Conservation (phyloP, 2,113 vertebrate species). For the Pipa parva region DNA sequence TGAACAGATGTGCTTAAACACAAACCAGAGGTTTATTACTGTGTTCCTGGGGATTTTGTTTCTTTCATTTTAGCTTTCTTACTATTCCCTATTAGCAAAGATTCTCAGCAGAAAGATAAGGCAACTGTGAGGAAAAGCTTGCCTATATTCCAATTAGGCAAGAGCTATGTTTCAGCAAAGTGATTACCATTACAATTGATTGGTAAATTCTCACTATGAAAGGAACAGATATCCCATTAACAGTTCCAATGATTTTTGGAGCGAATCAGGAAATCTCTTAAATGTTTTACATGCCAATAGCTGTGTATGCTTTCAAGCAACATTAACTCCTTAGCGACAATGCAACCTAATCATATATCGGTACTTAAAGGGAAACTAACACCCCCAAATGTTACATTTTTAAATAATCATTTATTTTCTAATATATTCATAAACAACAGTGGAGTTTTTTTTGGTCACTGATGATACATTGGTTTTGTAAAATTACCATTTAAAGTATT, state of each 20-base stretch:
- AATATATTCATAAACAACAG: too few species aligned
- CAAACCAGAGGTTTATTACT: conserved; percentile 8
- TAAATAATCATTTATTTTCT: too few species aligned
- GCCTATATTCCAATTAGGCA: conserved; percentile 23
- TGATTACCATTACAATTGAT: conserved; percentile 25
- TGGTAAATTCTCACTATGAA: not conserved
- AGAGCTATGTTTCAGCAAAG: conserved; percentile 19
- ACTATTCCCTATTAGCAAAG: conserved; percentile 9
- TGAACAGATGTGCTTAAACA: conserved; percentile 19
- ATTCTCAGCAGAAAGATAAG: conserved; percentile 17
- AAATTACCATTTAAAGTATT: too few species aligned
- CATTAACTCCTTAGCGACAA: not conserved
- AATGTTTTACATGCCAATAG: not conserved
- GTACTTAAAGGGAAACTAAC: too few species aligned
- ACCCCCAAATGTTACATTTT: too few species aligned
- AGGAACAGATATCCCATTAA: not conserved
- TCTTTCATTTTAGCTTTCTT: conserved; percentile 24
- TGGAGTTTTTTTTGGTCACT: too few species aligned
- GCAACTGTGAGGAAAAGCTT: not conserved
- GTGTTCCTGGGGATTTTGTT: conserved; percentile 11
- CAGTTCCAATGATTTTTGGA: not conserved
- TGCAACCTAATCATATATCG: too few species aligned
- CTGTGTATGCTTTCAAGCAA: not conserved
- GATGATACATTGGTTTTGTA: too few species aligned
- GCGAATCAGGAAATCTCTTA: not conserved